These are phyloP conservation scores for Aratinga solstitialis DNA, from an alignment of 2,797 vertebrate species.

Conservation along the genomic window DNA sequence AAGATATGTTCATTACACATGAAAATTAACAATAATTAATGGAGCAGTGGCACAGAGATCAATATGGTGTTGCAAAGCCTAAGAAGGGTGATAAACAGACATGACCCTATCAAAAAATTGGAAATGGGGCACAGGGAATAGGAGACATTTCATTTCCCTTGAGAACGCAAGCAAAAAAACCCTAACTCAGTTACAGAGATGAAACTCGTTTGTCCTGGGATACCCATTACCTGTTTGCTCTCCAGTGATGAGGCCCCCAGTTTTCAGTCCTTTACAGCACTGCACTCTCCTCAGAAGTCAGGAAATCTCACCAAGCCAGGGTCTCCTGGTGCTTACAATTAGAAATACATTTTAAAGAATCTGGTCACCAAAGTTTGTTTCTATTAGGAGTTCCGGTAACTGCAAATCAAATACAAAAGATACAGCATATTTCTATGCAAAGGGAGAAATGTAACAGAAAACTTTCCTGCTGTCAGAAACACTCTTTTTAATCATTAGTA, in stretches of 20 bases:
- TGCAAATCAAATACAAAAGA: conserved; percentile 40
- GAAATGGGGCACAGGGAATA: not conserved
- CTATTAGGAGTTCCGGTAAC: conserved; percentile 24
- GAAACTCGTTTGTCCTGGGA: not conserved
- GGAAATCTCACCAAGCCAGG: not conserved
- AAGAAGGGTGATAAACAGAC: not conserved
- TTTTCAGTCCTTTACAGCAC: not conserved
- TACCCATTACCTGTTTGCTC: not conserved
- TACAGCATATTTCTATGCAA: not conserved
- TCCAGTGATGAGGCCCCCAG: not conserved
- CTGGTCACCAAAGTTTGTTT: not conserved
- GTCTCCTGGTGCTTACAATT: not conserved
- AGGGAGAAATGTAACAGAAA: conserved; percentile 47
- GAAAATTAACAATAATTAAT: not conserved
- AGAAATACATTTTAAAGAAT: not conserved
- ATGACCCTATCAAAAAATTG: not conserved
- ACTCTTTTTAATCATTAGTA: conserved; percentile 57
- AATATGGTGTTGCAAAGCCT: not conserved
- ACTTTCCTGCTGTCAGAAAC: conserved; percentile 70
- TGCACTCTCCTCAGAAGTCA: not conserved
- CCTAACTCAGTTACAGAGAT: not conserved
- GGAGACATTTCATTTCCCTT: not conserved
- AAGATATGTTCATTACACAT: not conserved
- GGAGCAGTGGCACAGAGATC: not conserved
- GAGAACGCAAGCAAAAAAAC: not conserved